Evolutionary conservation across 2,797 vertebrate genomes (phyloP).

Genomic region (Hephaestus fuliginosus): DNA sequence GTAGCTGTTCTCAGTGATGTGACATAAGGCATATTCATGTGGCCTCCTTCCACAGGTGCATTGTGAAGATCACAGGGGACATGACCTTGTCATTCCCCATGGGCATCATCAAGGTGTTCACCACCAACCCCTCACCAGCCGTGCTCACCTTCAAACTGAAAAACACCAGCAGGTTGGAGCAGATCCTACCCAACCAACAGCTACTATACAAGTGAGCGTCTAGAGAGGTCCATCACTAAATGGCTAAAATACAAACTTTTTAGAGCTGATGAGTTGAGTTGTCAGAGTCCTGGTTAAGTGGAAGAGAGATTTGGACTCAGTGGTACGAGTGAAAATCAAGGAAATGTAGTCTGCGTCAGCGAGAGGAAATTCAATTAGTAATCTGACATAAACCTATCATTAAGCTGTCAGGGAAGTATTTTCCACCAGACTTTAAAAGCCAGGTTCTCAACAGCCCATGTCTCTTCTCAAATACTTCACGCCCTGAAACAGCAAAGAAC

Average conservation of each 20-base stretch:
- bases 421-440: conserved; percentile 74
- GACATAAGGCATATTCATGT: neutral
- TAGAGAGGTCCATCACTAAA: neutral
- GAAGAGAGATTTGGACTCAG: conserved; percentile 25
- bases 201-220: conserved; percentile 92
- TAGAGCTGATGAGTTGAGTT: conserved; percentile 18
- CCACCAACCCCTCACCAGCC: conserved; percentile 93
- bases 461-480: conserved; percentile 62
- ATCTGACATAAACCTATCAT: conserved; percentile 78
- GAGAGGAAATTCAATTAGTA: conserved; percentile 81
- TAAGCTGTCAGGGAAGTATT: conserved; percentile 78
- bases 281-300: conserved; percentile 30
- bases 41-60: conserved; percentile 87
- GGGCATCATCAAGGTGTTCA: conserved; percentile 98
- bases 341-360: conserved; percentile 71
- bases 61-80: conserved; percentile 99
- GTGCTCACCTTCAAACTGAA: conserved; percentile 95
- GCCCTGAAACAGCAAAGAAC: conserved; percentile 54
- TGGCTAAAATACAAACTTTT: neutral
- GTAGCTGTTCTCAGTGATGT: neutral
- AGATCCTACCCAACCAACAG: conserved; percentile 96
- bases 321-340: conserved; percentile 45
- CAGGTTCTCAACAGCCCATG: conserved; percentile 68
- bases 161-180: conserved; percentile 94
- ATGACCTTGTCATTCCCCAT: conserved; percentile 98